phyloP scores from a whole-genome alignment of 1,140 invertebrate genomes.

The Diorhabda elongata region DNA sequence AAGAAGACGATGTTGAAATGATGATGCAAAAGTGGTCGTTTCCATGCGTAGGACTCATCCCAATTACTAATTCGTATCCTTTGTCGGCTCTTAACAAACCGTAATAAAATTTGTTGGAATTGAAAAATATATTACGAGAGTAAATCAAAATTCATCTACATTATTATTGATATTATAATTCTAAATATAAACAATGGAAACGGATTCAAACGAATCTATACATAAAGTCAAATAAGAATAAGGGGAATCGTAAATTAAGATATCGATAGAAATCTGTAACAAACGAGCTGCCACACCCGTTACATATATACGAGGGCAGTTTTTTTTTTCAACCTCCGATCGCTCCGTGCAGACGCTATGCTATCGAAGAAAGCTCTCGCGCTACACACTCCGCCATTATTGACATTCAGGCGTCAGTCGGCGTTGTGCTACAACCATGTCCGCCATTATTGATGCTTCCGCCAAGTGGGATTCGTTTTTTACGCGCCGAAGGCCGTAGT shows the following conservation, averaged over 20 bases:
- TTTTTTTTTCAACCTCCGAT: no score
- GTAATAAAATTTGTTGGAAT: not conserved
- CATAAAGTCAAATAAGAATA: not conserved
- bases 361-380: not conserved
- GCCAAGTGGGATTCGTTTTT: no score
- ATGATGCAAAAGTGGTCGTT: slow-evolving; percentile 12
- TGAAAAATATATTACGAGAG: no score
- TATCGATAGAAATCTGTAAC: not conserved
- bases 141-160: no score
- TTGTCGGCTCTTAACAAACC: slow-evolving; percentile 7
- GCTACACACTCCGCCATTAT: not conserved
- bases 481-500: no score
- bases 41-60: slow-evolving; percentile 5
- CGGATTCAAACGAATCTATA: no score
- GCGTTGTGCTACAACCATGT: no score
- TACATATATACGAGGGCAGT: not conserved
- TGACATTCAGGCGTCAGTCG: no score
- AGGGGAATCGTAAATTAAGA: not conserved
- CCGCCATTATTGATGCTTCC: no score
- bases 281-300: not conserved
- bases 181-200: no score
- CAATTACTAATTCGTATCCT: not conserved
- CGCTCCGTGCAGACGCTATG: no score
- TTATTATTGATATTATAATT: no score
- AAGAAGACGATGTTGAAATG: slow-evolving; percentile 15